phyloP scores from a whole-genome alignment of 2,888 invertebrate species.

The Hypomecis atomaria region DNA sequence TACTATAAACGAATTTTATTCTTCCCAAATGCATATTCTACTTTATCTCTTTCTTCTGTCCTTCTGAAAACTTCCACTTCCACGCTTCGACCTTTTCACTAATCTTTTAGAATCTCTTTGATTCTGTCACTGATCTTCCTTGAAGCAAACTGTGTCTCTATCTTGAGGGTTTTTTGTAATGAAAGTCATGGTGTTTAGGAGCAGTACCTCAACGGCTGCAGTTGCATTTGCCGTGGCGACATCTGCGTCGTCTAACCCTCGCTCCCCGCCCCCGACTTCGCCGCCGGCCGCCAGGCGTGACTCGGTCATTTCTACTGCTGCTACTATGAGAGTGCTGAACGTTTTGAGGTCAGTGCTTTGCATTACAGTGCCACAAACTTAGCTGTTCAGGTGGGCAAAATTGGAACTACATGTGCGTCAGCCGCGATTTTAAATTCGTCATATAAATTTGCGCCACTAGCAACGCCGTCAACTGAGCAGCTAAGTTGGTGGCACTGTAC shows the following conservation, averaged over 20 bases:
- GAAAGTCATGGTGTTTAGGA: constrained; percentile 79
- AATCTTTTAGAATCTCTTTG: background rate
- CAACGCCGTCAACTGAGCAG: no score
- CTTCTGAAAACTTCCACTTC: no score
- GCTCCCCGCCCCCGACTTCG: constrained; percentile 85
- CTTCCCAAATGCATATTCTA: background rate
- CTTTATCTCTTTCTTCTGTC: background rate
- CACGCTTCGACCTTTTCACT: background rate
- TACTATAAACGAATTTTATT: constrained; percentile 7
- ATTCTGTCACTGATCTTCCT: constrained; percentile 5
- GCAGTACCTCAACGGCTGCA: constrained; percentile 94
- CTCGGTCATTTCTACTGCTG: constrained; percentile 95
- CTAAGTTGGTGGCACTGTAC: no score
- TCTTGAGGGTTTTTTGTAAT: constrained; percentile 4
- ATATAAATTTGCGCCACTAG: no score
- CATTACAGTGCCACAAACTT: background rate
- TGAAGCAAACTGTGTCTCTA: background rate
- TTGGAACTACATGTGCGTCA: no score
- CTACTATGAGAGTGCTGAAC: constrained; percentile 96
- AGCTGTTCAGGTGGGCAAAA: no score
- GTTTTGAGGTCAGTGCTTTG: constrained; percentile 86
- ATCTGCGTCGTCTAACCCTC: constrained; percentile 93
- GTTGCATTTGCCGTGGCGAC: constrained; percentile 96
- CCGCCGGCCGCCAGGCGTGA: constrained; percentile 84
- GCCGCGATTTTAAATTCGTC: no score